These are phyloP conservation scores for Clarias gariepinus DNA, from an alignment of 2,113 vertebrate species.

Conservation along the genomic window DNA sequence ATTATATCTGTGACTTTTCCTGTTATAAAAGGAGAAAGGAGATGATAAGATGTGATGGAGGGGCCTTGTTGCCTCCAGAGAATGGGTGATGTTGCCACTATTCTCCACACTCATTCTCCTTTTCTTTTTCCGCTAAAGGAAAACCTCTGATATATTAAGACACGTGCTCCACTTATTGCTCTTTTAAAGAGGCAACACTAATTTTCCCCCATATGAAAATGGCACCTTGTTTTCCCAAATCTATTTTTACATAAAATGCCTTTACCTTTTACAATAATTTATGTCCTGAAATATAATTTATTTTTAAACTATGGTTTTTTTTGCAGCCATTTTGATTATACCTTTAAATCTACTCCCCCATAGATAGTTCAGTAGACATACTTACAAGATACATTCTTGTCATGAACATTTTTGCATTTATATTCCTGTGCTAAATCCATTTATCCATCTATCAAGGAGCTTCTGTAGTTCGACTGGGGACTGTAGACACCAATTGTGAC, in stretches of 20 bases:
- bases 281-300: constrained; percentile 31
- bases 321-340: constrained; percentile 21
- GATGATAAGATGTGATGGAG: constrained; percentile 60
- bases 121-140: constrained; percentile 30
- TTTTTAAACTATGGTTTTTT: no score
- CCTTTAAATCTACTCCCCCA: constrained; percentile 6
- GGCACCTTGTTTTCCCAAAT: constrained; percentile 29
- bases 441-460: no score
- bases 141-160: constrained; percentile 46
- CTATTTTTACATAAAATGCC: constrained; percentile 23
- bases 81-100: constrained; percentile 37
- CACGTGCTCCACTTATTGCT: constrained; percentile 44
- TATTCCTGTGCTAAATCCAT: neutral
- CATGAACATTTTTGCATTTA: constrained; percentile 16
- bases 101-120: constrained; percentile 37
- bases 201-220: constrained; percentile 28
- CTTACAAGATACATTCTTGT: neutral
- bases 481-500: no score
- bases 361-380: neutral
- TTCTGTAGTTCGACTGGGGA: no score
- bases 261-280: constrained; percentile 38
- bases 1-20: constrained; percentile 78
- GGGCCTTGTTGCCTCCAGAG: constrained; percentile 64
- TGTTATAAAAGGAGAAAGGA: constrained; percentile 65
- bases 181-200: constrained; percentile 42